These are phyloP conservation scores for Acronicta aceris DNA, from an alignment of 2,888 invertebrate genomes.

Conservation along the genomic window DNA sequence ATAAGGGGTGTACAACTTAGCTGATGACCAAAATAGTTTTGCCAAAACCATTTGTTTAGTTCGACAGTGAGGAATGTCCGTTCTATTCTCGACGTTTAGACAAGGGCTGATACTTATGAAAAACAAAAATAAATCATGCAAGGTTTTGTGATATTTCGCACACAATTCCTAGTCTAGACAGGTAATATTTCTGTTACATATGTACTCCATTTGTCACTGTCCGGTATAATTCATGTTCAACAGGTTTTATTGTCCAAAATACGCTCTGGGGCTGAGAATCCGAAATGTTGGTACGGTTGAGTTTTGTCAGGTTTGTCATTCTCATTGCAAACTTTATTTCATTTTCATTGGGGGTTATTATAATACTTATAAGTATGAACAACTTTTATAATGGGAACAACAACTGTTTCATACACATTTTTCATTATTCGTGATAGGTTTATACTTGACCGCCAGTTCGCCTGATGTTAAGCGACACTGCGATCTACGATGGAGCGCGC, in stretches of 20 bases:
- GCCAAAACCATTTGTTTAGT: neutral
- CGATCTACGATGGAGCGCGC: too few relatives aligned
- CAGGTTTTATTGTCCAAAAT: conserved; percentile 19
- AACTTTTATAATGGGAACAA: too few relatives aligned
- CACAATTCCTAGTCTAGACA: neutral
- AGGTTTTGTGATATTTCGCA: conserved; percentile 7
- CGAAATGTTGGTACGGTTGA: too few relatives aligned
- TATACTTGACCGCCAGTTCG: too few relatives aligned
- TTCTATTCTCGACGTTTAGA: neutral
- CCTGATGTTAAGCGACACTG: too few relatives aligned
- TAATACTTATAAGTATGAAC: too few relatives aligned
- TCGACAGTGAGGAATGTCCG: neutral
- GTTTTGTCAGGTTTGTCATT: neutral
- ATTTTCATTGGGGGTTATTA: too few relatives aligned
- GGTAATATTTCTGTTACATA: conserved; percentile 1
- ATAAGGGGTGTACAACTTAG: too few relatives aligned
- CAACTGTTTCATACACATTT: too few relatives aligned
- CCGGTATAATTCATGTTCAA: conserved; percentile 23
- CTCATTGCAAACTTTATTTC: conserved; percentile 3
- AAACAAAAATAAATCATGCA: conserved; percentile 23
- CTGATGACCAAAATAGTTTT: neutral
- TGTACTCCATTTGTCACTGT: conserved; percentile 21
- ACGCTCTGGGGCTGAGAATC: neutral
- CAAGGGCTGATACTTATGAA: neutral
- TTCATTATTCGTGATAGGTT: too few relatives aligned